Conservation (phyloP, 2,797 vertebrate species). For the Helostoma temminkii region DNA sequence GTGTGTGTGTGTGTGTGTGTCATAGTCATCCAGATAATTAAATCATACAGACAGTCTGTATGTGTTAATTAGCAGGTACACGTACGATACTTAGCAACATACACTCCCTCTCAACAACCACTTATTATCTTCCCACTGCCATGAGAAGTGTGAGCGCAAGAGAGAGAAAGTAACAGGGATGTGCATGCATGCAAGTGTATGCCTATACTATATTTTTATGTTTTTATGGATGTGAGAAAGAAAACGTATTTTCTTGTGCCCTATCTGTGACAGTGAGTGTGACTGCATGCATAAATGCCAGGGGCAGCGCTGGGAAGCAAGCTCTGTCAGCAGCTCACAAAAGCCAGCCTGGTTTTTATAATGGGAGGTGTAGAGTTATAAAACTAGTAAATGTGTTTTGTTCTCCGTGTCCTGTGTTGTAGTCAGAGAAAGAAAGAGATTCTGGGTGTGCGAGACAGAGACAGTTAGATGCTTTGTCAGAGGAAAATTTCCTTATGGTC, state of each 20-base stretch:
- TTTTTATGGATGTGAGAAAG: conserved; percentile 25
- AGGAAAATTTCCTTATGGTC: neutral
- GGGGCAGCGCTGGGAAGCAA: conserved; percentile 47
- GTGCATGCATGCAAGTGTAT: conserved; percentile 5
- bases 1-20: conserved; percentile 31
- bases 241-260: conserved; percentile 12
- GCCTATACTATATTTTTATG: conserved; percentile 7
- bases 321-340: conserved; percentile 66
- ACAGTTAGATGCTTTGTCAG: conserved; percentile 9
- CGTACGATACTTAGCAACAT: conserved; percentile 69
- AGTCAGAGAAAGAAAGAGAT: neutral
- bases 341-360: conserved; percentile 70
- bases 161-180: conserved; percentile 10
- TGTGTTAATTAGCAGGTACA: conserved; percentile 71
- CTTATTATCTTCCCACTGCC: conserved; percentile 72
- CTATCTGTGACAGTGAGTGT: neutral
- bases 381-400: conserved; percentile 64
- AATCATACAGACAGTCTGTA: conserved; percentile 60
- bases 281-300: conserved; percentile 10
- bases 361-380: conserved; percentile 76
- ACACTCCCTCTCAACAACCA: conserved; percentile 68
- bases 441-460: conserved; percentile 23
- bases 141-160: conserved; percentile 19
- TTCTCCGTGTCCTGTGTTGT: conserved; percentile 29
- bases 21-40: conserved; percentile 52